Conservation (phyloP, 2,797 vertebrate genomes). For the Gobionotothen gibberifrons region DNA sequence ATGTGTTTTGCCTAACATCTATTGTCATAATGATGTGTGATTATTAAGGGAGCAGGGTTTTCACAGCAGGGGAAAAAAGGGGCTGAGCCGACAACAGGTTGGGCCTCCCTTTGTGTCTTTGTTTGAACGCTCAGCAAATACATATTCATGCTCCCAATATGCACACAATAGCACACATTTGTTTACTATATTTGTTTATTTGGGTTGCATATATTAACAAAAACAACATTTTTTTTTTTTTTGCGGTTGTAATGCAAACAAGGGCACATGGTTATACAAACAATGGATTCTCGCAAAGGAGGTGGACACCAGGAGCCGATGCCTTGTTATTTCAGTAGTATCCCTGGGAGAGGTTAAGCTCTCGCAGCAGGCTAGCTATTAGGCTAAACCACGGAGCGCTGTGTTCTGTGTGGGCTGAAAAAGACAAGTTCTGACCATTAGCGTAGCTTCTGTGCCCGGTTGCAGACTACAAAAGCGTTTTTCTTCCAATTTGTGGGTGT, state of each 20-base stretch:
- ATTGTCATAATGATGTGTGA: conserved; percentile 79
- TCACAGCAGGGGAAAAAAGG: conserved; percentile 75
- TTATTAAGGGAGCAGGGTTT: conserved; percentile 78
- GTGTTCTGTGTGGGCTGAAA: conserved; percentile 70
- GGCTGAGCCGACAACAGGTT: conserved; percentile 77
- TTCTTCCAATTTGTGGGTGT: conserved; percentile 47
- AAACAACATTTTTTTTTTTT: conserved; percentile 7
- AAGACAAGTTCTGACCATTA: conserved; percentile 71
- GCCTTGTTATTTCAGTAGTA: conserved; percentile 72
- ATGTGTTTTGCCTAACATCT: conserved; percentile 76
- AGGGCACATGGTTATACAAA: conserved; percentile 30
- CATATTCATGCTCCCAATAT: conserved; percentile 76
- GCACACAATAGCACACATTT: conserved; percentile 67
- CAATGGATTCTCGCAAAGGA: conserved; percentile 42
- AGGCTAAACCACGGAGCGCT: conserved; percentile 66
- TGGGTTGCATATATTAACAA: conserved; percentile 63
- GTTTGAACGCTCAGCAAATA: conserved; percentile 72
- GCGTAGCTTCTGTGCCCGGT: conserved; percentile 34
- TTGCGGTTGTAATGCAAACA: conserved; percentile 28
- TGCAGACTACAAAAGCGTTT: conserved; percentile 49
- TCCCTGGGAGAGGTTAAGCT: conserved; percentile 72
- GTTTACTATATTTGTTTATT: conserved; percentile 72
- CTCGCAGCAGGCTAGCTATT: conserved; percentile 69
- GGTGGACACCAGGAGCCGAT: conserved; percentile 50
- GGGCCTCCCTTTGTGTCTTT: conserved; percentile 78